Percentiles rank a stretch among this genome's conserved stretches.
Conservation (phyloP, 2,797 vertebrate species). For the Lycodopsis pacificus region DNA sequence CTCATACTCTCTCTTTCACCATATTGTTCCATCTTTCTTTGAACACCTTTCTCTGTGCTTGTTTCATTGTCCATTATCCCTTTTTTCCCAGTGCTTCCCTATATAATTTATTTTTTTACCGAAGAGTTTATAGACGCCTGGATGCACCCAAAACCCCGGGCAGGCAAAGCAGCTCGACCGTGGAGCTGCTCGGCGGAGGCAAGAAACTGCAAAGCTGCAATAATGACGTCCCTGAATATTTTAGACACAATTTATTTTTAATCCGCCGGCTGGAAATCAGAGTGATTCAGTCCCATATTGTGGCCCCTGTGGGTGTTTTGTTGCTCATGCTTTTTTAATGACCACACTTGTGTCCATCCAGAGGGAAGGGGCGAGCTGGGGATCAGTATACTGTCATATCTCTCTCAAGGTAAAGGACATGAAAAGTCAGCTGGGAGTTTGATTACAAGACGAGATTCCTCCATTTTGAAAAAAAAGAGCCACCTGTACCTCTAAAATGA, state of each 20-base stretch:
- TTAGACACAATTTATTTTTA: slow-evolving; percentile 86
- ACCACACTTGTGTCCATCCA: slow-evolving; percentile 71
- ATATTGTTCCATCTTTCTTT: neutral
- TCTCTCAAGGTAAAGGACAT: slow-evolving; percentile 40
- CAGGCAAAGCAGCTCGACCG: slow-evolving; percentile 56
- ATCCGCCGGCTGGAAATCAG: slow-evolving; percentile 79
- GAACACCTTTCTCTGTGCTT: slow-evolving; percentile 5
- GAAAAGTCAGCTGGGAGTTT: slow-evolving; percentile 12
- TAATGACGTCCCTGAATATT: slow-evolving; percentile 83
- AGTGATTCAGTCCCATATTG: slow-evolving; percentile 82
- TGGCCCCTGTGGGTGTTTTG: slow-evolving; percentile 73
- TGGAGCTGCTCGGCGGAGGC: slow-evolving; percentile 56
- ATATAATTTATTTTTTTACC: neutral
- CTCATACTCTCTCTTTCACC: neutral
- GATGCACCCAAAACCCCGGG: slow-evolving; percentile 55
- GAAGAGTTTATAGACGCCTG: slow-evolving; percentile 38
- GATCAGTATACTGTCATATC: slow-evolving; percentile 35
- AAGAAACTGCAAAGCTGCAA: slow-evolving; percentile 72
- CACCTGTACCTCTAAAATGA: slow-evolving; percentile 7
- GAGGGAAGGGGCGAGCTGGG: slow-evolving; percentile 40
- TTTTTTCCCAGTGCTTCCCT: slow-evolving; percentile 14
- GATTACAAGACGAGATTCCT: slow-evolving; percentile 18
- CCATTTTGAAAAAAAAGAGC: neutral
- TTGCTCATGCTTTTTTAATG: slow-evolving; percentile 83
- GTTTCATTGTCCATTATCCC: slow-evolving; percentile 24